Conservation (phyloP, 2,888 invertebrate genomes). For the Drosophila aldrichi region DNA sequence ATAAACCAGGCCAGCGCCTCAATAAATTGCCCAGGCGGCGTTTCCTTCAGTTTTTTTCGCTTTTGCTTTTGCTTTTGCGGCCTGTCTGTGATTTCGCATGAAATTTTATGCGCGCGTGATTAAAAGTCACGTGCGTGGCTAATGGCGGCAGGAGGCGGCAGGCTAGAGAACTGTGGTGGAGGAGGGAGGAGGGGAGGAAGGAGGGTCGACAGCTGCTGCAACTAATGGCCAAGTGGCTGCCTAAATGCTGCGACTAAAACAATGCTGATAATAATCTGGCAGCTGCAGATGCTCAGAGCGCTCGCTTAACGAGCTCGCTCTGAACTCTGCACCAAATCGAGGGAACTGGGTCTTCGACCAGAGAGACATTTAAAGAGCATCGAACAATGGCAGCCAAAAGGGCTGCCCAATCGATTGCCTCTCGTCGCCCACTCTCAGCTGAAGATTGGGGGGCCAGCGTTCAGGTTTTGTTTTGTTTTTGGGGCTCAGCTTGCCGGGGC, state of each 20-base stretch:
- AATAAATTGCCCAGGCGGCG: slow-evolving; percentile 50
- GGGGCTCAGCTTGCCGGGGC: slow-evolving; percentile 33
- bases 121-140: slow-evolving; percentile 81
- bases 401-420: slow-evolving; percentile 67
- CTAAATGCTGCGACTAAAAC: slow-evolving; percentile 57
- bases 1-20: slow-evolving; percentile 62
- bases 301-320: slow-evolving; percentile 60
- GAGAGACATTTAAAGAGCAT: slow-evolving; percentile 49
- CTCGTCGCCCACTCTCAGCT: slow-evolving; percentile 44
- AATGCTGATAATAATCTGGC: slow-evolving; percentile 73
- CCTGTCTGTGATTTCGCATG: slow-evolving; percentile 54
- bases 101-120: slow-evolving; percentile 79
- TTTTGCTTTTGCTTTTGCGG: slow-evolving; percentile 1
- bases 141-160: slow-evolving; percentile 24
- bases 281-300: slow-evolving; percentile 54
- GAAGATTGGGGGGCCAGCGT: slow-evolving; percentile 28
- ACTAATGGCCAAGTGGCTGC: slow-evolving; percentile 61
- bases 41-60: slow-evolving; percentile 13
- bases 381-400: slow-evolving; percentile 57
- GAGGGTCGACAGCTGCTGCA: slow-evolving; percentile 63
- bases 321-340: slow-evolving; percentile 34
- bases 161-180: no score
- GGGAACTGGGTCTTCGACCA: slow-evolving; percentile 26
- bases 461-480: slow-evolving; percentile 5
- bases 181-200: background rate